Evolutionary conservation across 2,888 invertebrate species (phyloP), one percentile per base, ranked within the genome.

Genomic region (Drosophila colorata): DNA sequence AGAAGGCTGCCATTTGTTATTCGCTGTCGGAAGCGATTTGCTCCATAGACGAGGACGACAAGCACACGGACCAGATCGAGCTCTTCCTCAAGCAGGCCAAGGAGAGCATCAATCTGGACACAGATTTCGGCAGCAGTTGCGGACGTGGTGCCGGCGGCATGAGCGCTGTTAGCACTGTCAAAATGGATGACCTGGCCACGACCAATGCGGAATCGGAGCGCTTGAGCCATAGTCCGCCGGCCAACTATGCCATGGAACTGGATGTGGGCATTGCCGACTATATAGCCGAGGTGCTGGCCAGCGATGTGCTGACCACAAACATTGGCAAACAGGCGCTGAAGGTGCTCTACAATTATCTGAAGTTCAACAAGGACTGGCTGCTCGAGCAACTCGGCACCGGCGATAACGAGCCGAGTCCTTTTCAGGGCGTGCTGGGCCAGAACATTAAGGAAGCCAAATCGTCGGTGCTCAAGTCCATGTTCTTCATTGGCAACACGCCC

Each of bases 1-100:
- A 78, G 6, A 92, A 93, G 0, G 93, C 94, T 0, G 93, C 94
- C 0, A 93, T 95, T 47, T 95, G 96, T 0, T 93, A 95, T n/a
- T 95, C 95, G 0, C 91, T 96, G 7, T 95, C 96, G 0, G 97
- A 97, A 91, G 95, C 96, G 0, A 93, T 97, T 13, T 97, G 97
- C 87, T 95, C 95, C 20, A 94, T 97, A 51, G 96, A 96, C 89
- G 96, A 96, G 82, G 95, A 96, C 66, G 95, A 96, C 87, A 96
- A 96, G 80, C 96, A 96, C 82, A 96, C 96, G 0, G 94, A 95
- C 69, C 95, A 96, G 87, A 95, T 97, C 48, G 93, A 95, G 11
- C 92, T 94, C 38, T 94, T 96, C 38, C 90, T 96, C 13, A 92
- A 93, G 9, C 93, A 94, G 77, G 93, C 94, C 1, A 93, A 93